Base-by-base conservation (phyloP, 2,113 vertebrate species). In the Varanus komodoensis region DNA sequence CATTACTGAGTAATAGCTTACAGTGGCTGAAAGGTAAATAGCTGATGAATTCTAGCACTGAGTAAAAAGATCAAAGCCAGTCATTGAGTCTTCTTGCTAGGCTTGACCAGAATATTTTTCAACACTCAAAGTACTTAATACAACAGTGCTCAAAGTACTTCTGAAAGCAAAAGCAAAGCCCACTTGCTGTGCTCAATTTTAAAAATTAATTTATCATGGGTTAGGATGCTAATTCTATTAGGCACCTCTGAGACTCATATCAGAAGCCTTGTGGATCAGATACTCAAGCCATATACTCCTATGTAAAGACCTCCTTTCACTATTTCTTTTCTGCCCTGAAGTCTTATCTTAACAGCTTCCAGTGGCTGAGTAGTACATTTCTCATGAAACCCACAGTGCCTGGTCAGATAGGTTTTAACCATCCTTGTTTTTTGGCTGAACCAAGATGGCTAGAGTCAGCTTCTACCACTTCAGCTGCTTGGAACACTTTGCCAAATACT, bases 381-480 rank as follows among this genome's bases (percentile, higher is more conserved):
- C 27, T 29, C 0, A 75, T 54, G 67, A 23, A 14, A 86, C 38
- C 64, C 44, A 17, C 1, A 52, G 23, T 73, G 83, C 74, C 34
- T 79, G 78, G 9, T 85, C 57, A 64, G 74, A 57, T 23, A n/a
- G 34, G 67, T 57, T 75, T 44, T 27, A 23, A 32, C 21, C 29
- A 2, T 17, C 29, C 4, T 12, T 38, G 32, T 86, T 48, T 86
- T 5, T n/a, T 15, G 81, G 1, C 75, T 82, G 92, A 89, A 84
- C 6, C 32, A 81, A 83, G 87, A 85, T 34, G 64, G 52, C 38
- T 19, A 6, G 21, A 12, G 29, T 14, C 69, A 64, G 38, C 29
- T 89, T 64, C 87, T 14, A 29, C 71, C 80, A 91, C 34, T 21
- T 91, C 78, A 91, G 83, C 81, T 91, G 64, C 57, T 48, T n/a